Percentiles rank a stretch among this genome's conserved stretches.
Conservation (phyloP, 2,797 vertebrate genomes). For the Tokudaia tokunoshimensis region DNA sequence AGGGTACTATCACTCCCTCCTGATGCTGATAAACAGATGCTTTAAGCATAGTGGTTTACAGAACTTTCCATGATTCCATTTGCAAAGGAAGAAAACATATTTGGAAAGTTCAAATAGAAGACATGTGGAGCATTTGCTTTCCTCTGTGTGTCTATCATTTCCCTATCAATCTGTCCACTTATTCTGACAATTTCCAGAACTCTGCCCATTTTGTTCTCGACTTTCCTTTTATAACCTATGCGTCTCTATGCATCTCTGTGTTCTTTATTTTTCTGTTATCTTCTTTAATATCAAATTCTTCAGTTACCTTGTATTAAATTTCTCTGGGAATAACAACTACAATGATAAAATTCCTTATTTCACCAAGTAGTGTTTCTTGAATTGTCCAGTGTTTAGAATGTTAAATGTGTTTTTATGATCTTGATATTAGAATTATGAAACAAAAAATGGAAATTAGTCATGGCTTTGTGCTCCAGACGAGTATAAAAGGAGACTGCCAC, state of each 20-base stretch:
- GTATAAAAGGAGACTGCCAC: background rate
- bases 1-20: background rate
- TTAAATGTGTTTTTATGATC: background rate
- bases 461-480: background rate
- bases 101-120: background rate
- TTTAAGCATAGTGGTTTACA: background rate
- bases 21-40: background rate
- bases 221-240: background rate
- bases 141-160: background rate
- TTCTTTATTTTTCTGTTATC: background rate
- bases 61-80: background rate
- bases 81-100: background rate
- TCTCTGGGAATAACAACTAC: background rate
- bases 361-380: background rate
- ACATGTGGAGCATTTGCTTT: background rate
- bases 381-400: background rate
- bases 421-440: background rate
- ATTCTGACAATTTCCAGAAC: background rate
- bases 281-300: background rate
- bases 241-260: background rate
- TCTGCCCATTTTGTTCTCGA: background rate
- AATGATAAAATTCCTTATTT: background rate
- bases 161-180: background rate
- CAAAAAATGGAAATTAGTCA: background rate
- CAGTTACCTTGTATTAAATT: background rate